Percentiles rank a stretch among this genome's conserved stretches.
Conservation (phyloP, 2,888 invertebrate genomes). For the Eupithecia subfuscata region DNA sequence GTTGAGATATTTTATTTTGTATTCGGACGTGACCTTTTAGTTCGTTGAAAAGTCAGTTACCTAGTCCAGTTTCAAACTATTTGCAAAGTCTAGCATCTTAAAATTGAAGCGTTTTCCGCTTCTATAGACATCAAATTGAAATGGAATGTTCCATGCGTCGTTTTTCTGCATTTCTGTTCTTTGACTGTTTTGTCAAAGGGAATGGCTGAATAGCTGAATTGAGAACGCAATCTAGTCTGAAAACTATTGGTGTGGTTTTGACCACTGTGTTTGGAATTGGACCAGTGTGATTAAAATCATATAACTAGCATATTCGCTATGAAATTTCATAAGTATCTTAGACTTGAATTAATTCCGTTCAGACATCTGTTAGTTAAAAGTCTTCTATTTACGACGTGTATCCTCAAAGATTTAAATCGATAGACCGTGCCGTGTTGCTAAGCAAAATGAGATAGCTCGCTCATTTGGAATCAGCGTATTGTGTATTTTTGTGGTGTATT, state of each 20-base stretch:
- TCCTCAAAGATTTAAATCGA: too few species aligned
- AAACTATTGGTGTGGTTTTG: neutral
- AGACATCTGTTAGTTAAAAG: neutral
- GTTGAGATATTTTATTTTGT: neutral
- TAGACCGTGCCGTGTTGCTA: too few species aligned
- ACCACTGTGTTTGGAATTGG: neutral
- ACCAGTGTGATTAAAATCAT: neutral
- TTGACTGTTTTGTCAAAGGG: neutral
- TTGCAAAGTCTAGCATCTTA: neutral
- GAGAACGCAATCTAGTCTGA: constrained; percentile 13
- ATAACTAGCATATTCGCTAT: neutral
- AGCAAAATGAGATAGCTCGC: too few species aligned
- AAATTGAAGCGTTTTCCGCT: constrained; percentile 4
- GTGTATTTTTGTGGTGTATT: too few species aligned
- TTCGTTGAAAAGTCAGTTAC: neutral
- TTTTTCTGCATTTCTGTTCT: constrained; percentile 15
- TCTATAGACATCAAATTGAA: constrained; percentile 12
- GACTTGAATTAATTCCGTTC: neutral
- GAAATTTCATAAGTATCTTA: too few species aligned
- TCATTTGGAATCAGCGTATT: too few species aligned
- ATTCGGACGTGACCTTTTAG: neutral
- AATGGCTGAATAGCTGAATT: constrained; percentile 17
- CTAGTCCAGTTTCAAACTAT: constrained; percentile 8
- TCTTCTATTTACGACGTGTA: too few species aligned
- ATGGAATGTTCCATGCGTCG: neutral